Evolutionary conservation across 2,797 vertebrate species (phyloP).

Genomic region (Antrozous pallidus): DNA sequence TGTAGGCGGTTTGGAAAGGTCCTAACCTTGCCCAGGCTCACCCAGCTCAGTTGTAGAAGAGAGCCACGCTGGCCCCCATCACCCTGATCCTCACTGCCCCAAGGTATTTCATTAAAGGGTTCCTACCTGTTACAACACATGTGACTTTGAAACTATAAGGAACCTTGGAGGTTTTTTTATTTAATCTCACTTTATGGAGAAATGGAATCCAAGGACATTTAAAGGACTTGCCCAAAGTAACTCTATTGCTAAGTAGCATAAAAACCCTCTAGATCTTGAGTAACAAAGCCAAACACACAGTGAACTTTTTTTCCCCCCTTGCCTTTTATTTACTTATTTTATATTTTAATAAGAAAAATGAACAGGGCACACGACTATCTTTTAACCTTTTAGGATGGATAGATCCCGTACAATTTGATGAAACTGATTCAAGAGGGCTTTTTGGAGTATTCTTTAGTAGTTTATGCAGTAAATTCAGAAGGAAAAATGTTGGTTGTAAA

Average conservation of each 20-base stretch:
- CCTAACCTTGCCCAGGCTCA: neutral
- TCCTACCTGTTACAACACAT: neutral
- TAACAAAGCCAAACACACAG: neutral
- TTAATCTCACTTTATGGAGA: slow-evolving; percentile 50
- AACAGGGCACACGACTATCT: neutral
- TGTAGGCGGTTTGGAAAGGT: neutral
- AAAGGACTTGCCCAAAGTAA: slow-evolving; percentile 42
- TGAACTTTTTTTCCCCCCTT: neutral
- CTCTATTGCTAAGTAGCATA: neutral
- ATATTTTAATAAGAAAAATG: slow-evolving; percentile 22
- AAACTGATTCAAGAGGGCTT: neutral
- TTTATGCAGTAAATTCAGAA: neutral
- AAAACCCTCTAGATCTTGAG: slow-evolving; percentile 10
- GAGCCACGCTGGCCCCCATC: neutral
- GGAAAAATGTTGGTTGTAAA: neutral
- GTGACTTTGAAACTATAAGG: slow-evolving; percentile 32
- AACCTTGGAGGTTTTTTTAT: neutral
- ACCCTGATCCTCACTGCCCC: neutral
- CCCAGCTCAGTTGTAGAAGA: neutral
- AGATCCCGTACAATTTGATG: neutral
- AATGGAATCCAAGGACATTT: slow-evolving; percentile 35
- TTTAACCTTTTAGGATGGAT: neutral
- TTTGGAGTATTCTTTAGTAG: neutral
- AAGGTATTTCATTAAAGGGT: neutral
- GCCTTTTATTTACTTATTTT: neutral